Evolutionary conservation across 2,797 vertebrate species (phyloP).

Genomic region (Mustela erminea): DNA sequence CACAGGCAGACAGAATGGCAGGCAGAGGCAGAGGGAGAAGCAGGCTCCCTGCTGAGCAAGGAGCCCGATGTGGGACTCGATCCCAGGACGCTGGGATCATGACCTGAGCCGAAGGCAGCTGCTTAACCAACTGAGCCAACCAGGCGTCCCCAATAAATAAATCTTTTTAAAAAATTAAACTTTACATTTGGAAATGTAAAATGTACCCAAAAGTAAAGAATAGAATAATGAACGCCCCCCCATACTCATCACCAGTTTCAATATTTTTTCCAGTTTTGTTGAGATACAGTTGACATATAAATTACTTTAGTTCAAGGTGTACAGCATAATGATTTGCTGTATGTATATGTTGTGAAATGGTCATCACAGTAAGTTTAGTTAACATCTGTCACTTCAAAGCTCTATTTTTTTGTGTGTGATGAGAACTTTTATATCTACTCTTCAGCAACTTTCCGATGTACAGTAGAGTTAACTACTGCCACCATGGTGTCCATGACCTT

Average conservation of each 20-base stretch:
- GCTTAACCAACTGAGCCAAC: too few relatives aligned
- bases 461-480: neutral
- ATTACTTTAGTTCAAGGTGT: neutral
- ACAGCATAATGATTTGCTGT: neutral
- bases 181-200: slow-evolving; percentile 32
- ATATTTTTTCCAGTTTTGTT: neutral
- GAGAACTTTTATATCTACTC: neutral
- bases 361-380: neutral
- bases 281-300: neutral
- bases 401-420: neutral
- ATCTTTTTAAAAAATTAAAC: neutral
- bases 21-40: too few relatives aligned
- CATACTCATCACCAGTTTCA: neutral
- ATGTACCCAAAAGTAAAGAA: neutral
- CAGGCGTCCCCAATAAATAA: neutral
- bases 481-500: neutral
- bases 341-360: neutral
- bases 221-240: neutral
- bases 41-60: too few relatives aligned
- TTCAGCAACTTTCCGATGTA: neutral
- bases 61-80: too few relatives aligned
- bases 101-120: too few relatives aligned
- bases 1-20: too few relatives aligned
- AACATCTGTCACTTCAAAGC: neutral
- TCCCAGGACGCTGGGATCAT: too few relatives aligned